phyloP scores from a whole-genome alignment of 2,113 vertebrate genomes.

The Oxyura jamaicensis region DNA sequence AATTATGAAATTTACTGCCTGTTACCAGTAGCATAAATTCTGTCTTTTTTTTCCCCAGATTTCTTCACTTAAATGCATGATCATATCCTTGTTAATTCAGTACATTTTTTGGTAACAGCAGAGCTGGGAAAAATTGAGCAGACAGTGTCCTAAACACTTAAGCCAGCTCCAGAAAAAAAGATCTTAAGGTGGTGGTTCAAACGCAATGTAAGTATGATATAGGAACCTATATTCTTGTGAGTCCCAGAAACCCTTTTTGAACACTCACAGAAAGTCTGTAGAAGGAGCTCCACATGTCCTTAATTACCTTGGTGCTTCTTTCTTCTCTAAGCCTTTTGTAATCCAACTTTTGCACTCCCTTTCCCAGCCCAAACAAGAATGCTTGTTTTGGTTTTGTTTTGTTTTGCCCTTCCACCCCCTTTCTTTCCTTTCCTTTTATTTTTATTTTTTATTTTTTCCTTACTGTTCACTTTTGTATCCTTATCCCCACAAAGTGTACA shows the following conservation, averaged over 20 bases:
- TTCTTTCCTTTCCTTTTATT: neutral
- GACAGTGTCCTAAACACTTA: neutral
- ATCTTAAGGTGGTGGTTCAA: neutral
- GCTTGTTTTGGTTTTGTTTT: neutral
- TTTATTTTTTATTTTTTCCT: neutral
- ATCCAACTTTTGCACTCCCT: neutral
- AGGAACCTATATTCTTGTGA: neutral
- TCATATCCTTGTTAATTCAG: neutral
- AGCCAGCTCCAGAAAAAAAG: neutral
- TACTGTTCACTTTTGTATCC: neutral
- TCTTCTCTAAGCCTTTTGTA: neutral
- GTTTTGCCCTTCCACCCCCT: neutral
- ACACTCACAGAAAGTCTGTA: neutral
- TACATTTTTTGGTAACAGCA: neutral
- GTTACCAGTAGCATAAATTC: neutral
- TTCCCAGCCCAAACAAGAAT: neutral
- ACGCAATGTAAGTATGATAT: neutral
- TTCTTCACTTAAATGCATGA: neutral
- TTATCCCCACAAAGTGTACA: neutral
- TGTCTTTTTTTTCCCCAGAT: neutral
- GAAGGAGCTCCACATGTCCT: neutral
- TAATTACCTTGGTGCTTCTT: rapidly evolving
- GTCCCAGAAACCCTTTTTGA: neutral
- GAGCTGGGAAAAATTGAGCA: neutral
- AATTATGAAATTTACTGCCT: neutral